Evolutionary conservation across 2,113 vertebrate species (phyloP), one percentile per base, ranked within the genome.

Genomic region (Hypomesus transpacificus): DNA sequence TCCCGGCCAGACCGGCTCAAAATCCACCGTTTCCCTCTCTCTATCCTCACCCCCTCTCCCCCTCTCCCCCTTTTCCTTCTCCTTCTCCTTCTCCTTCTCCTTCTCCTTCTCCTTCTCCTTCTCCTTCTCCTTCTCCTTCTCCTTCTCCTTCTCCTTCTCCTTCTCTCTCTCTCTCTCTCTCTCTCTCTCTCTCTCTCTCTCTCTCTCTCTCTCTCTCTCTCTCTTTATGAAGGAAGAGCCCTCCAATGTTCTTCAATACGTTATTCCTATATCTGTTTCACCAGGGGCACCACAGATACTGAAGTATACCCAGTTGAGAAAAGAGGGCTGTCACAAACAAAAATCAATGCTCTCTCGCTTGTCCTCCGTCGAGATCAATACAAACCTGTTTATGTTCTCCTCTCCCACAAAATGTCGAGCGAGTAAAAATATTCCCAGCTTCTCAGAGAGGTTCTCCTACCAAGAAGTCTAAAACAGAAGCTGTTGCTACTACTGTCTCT

Each of bases 341-440:
- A 59, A 21, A 87, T 88, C 73, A 69, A 87, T 84, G 71, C 31
- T 28, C 67, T 77, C 61, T 31, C 57, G 59, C 51, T 75, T 57
- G 66, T 65, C 21, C 61, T 24, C 14, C 31, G 28, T 31, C 28
- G 0, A 34, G 76, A 90, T 90, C 87, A 76, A 84, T 90, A 69
- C 73, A 72, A 87, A 85, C 70, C 66, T 82, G 70, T 71, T 85
- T 84, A 68, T 61, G 70, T 78, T 54, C 31, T 17, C 71, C 64
- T 79, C 62, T 65, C 59, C 52, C 52, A 50, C 57, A 61, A 79
- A 86, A 79, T 78, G 80, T 74, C 81, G n/a, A 74, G 59, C 75
- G 68, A 75, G 65, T 8, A 68, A 67, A 74, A 77, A 75, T 60
- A 70, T 65, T 68, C 82, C 77, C 58, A 60, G 21, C 58, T 22